These are phyloP conservation scores for Cyprinodon brontotheroides DNA, from an alignment of 2,113 vertebrate species.

Conservation along the genomic window DNA sequence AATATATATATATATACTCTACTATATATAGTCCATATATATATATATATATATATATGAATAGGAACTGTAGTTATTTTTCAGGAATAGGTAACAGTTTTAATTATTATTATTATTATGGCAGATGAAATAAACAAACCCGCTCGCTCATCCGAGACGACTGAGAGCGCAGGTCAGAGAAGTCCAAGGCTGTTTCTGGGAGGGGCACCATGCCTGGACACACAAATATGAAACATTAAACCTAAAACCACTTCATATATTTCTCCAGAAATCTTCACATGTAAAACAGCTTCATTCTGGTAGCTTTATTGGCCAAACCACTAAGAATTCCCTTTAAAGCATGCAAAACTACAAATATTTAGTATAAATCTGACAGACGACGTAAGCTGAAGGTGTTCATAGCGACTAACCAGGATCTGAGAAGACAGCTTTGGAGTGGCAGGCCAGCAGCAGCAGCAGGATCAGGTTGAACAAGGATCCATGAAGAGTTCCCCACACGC, in stretches of 20 bases:
- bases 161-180: conserved; percentile 86
- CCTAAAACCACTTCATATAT: neutral
- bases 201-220: conserved; percentile 82
- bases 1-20: too few species aligned
- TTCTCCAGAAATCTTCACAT: neutral
- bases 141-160: conserved; percentile 87
- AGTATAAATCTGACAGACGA: too few species aligned
- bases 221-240: neutral
- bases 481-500: conserved; percentile 84
- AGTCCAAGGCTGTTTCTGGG: conserved; percentile 83
- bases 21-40: too few species aligned
- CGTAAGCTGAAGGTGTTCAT: neutral
- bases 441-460: conserved; percentile 82
- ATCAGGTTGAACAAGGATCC: conserved; percentile 83
- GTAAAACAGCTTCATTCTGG: too few species aligned
- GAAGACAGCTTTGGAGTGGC: conserved; percentile 83
- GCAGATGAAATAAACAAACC: conserved; percentile 58
- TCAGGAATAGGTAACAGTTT: too few species aligned
- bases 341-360: too few species aligned
- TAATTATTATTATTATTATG: too few species aligned
- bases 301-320: too few species aligned
- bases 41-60: too few species aligned
- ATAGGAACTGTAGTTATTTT: too few species aligned
- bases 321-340: too few species aligned
- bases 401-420: conserved; percentile 84